Conservation (phyloP, 1,140 invertebrate genomes). For the Monomorium pharaonis region DNA sequence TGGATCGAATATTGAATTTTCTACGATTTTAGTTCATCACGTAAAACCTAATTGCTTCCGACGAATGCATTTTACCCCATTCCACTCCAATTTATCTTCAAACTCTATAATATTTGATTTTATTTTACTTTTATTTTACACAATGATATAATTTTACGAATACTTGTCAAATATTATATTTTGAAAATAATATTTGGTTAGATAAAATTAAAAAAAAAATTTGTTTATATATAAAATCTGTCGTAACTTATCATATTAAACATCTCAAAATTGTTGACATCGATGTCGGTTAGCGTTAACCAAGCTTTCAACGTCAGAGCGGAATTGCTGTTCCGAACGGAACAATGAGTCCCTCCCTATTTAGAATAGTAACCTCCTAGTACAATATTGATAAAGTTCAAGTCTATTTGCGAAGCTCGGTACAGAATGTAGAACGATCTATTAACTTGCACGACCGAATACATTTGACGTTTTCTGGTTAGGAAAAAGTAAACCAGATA, state of each 20-base stretch:
- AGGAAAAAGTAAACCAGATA: constrained; percentile 30
- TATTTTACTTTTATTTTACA: neutral
- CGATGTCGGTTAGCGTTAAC: neutral
- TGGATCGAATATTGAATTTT: constrained; percentile 27
- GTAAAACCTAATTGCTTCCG: constrained; percentile 10
- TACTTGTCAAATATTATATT: neutral
- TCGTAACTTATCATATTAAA: neutral
- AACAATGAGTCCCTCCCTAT: neutral
- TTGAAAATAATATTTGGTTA: no score
- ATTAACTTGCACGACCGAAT: constrained; percentile 6
- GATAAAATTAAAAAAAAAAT: no score
- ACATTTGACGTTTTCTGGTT: neutral
- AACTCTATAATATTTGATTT: neutral
- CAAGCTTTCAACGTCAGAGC: neutral
- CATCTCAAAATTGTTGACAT: neutral
- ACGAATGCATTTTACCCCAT: neutral
- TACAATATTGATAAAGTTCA: neutral
- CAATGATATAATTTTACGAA: neutral
- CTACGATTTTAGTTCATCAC: constrained; percentile 6
- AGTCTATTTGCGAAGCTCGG: neutral
- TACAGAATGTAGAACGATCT: constrained; percentile 10
- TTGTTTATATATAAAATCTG: no score
- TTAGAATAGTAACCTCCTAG: neutral
- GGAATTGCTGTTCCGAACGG: neutral
- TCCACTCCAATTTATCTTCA: neutral